Conservation (phyloP, 2,888 invertebrate genomes). For the Molorchus minor region DNA sequence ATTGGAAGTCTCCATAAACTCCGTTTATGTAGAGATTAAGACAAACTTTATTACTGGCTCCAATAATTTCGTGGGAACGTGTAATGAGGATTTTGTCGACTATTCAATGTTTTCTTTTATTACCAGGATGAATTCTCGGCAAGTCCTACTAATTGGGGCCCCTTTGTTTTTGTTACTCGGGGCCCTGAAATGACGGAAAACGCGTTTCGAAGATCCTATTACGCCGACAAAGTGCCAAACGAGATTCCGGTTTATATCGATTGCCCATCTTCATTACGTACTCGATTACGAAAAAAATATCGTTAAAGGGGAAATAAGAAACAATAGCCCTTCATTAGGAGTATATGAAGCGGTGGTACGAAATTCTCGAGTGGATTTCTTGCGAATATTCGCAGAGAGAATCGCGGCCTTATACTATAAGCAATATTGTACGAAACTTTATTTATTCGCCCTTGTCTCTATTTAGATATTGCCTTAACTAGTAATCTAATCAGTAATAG, state of each 20-base stretch:
- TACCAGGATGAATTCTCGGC: slow-evolving; percentile 39
- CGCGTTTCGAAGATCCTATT: slow-evolving; percentile 21
- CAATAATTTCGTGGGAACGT: slow-evolving; percentile 36
- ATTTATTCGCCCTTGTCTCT: too few relatives aligned
- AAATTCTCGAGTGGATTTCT: too few relatives aligned
- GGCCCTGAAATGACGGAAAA: slow-evolving; percentile 19
- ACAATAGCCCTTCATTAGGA: too few relatives aligned
- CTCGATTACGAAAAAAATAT: slow-evolving; percentile 1
- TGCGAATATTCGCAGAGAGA: too few relatives aligned
- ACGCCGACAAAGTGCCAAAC: slow-evolving; percentile 3
- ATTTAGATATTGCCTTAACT: too few relatives aligned
- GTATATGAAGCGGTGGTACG: too few relatives aligned
- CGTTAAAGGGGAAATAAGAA: too few relatives aligned
- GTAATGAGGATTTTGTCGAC: slow-evolving; percentile 38
- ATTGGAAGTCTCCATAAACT: background rate
- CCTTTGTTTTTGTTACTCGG: slow-evolving; percentile 35
- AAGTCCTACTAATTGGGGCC: slow-evolving; percentile 45
- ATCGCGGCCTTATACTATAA: too few relatives aligned
- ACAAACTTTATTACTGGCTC: slow-evolving; percentile 33
- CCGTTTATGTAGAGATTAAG: slow-evolving; percentile 35
- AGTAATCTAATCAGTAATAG: too few relatives aligned
- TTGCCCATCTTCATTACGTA: slow-evolving; percentile 17
- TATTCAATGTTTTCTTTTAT: slow-evolving; percentile 39
- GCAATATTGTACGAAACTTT: too few relatives aligned
- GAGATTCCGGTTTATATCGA: slow-evolving; percentile 14